Conservation (phyloP, 2,113 vertebrate genomes). For the Carassius carassius region DNA sequence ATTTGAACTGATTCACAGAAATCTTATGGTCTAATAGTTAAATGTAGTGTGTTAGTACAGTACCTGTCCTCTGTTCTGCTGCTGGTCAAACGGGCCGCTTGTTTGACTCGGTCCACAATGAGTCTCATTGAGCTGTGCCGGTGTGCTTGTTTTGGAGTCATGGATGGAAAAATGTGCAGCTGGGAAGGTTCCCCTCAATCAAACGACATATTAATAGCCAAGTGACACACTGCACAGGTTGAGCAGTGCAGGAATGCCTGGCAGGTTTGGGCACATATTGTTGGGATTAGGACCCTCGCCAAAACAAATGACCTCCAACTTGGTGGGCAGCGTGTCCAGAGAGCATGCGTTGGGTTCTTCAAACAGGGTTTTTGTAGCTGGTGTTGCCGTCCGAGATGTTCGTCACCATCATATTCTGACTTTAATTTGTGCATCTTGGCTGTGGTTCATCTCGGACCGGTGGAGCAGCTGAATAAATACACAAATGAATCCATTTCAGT, state of each 20-base stretch:
- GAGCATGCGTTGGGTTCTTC: too few species aligned
- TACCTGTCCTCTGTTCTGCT: not conserved
- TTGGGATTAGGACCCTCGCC: constrained; percentile 60
- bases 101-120: constrained; percentile 32
- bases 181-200: constrained; percentile 54
- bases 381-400: too few species aligned
- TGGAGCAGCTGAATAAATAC: too few species aligned
- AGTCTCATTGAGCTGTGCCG: constrained; percentile 27
- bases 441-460: too few species aligned
- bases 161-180: constrained; percentile 52
- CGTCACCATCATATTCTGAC: too few species aligned
- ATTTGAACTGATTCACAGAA: too few species aligned
- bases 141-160: constrained; percentile 55
- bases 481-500: too few species aligned
- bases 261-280: constrained; percentile 46
- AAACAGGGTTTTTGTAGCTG: too few species aligned
- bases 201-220: constrained; percentile 57
- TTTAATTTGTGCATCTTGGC: too few species aligned
- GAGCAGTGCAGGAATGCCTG: constrained; percentile 46
- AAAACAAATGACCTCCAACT: constrained; percentile 60
- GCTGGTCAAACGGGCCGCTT: constrained; percentile 28
- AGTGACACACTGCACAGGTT: constrained; percentile 46
- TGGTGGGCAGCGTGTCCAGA: not conserved
- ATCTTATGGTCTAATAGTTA: too few species aligned
- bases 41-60: too few species aligned